These are phyloP conservation scores for Apogon talboti DNA, from an alignment of 2,797 vertebrate genomes.

Conservation along the genomic window DNA sequence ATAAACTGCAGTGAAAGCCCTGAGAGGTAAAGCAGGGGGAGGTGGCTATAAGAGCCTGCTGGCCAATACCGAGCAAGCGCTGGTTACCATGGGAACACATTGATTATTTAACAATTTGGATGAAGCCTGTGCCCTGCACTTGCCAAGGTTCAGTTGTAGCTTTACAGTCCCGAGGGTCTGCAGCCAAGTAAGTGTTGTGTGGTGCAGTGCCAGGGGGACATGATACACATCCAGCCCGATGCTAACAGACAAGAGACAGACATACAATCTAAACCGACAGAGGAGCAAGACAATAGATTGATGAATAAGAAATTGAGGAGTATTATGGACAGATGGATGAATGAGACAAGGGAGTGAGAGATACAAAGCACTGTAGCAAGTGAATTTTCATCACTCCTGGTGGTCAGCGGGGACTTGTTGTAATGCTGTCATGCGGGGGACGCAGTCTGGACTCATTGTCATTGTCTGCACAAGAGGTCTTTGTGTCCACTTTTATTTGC, in stretches of 20 bases:
- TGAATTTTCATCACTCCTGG: slow-evolving; percentile 56
- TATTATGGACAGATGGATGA: slow-evolving; percentile 64
- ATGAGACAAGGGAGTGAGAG: slow-evolving; percentile 56
- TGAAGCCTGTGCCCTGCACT: slow-evolving; percentile 66
- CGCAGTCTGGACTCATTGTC: slow-evolving; percentile 69
- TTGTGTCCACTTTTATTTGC: slow-evolving; percentile 48
- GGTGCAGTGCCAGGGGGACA: slow-evolving; percentile 53
- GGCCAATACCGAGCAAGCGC: slow-evolving; percentile 67
- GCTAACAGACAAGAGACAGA: slow-evolving; percentile 64
- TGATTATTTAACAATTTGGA: slow-evolving; percentile 87
- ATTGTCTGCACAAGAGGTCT: slow-evolving; percentile 46
- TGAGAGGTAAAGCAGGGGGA: slow-evolving; percentile 67
- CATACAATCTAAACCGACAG: slow-evolving; percentile 52
- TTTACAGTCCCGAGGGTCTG: slow-evolving; percentile 71
- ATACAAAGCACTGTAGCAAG: slow-evolving; percentile 36
- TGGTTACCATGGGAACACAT: slow-evolving; percentile 84
- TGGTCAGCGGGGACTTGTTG: slow-evolving; percentile 63
- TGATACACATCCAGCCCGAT: slow-evolving; percentile 54
- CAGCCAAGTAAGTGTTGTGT: slow-evolving; percentile 66
- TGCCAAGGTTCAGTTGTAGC: slow-evolving; percentile 77
- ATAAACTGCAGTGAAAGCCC: slow-evolving; percentile 72
- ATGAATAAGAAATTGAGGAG: slow-evolving; percentile 42
- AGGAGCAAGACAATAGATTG: slow-evolving; percentile 53
- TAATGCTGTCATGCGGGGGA: slow-evolving; percentile 67
- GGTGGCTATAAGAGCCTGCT: slow-evolving; percentile 51